Conservation (phyloP, 2,113 vertebrate genomes). For the mouse (Mus musculus) region DNA sequence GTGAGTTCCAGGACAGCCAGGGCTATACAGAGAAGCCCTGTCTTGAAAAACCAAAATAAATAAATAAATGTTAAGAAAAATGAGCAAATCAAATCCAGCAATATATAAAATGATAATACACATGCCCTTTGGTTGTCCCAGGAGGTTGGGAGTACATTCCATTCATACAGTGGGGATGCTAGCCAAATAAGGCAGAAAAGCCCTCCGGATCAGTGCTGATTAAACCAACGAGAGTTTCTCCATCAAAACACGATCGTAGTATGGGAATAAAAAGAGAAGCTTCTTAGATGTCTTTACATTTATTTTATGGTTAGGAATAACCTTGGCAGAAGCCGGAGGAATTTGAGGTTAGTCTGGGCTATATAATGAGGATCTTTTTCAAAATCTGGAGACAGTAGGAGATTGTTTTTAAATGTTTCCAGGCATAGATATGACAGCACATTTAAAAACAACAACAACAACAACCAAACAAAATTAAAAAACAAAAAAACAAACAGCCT, state of each 20-base stretch:
- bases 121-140: background rate
- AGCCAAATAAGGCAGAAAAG: background rate
- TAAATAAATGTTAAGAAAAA: background rate
- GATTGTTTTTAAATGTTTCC: background rate
- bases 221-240: background rate
- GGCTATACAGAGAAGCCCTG: no score
- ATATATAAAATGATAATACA: background rate
- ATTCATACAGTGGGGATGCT: background rate
- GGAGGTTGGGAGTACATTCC: background rate
- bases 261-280: background rate
- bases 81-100: background rate
- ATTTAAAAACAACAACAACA: background rate
- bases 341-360: background rate
- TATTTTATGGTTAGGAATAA: background rate
- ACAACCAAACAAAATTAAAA: background rate
- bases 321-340: background rate
- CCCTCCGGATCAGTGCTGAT: background rate
- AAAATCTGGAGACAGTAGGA: background rate
- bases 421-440: background rate
- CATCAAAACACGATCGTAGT: background rate
- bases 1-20: no score
- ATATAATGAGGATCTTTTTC: background rate
- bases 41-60: background rate
- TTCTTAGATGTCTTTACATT: no score
- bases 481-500: no score